Base-by-base conservation (phyloP, 1,140 invertebrate genomes). In the Drosophila parvula region DNA sequence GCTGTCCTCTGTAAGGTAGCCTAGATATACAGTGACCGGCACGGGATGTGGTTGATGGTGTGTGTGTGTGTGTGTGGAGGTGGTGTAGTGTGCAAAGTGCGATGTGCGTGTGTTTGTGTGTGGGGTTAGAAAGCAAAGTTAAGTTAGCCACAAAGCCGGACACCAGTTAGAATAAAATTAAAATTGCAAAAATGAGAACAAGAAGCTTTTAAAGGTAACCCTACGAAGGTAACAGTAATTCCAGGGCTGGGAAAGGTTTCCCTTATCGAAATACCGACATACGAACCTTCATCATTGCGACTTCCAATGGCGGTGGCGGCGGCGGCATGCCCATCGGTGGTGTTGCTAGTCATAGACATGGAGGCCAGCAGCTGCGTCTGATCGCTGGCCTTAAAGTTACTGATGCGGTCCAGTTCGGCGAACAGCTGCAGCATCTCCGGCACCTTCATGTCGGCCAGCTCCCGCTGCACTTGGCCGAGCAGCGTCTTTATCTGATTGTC, bases 1-100 rank as follows among this genome's bases (percentile, higher is more conserved):
- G 65, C 91, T 92, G 76, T 92, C 91, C 79, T 92, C 91, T 92
- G 91, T 92, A 92, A 92, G 84, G 90, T 92, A 92, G 70, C 91
- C 91, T 92, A 65, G 48, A 89, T 88, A 76, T 82, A 78, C 65
- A 86, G 77, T 88, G 64, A 55, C 63, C 60, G 60, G 74, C 53
- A 62, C 59, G 61, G 58, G 40, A 48, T 69, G 58, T 62, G 61
- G 30, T 34, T 57, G 59, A 30, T 30, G 30, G 30, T 30, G 5
- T 22, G 27, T 27, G 9, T 30, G 47, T 34, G 27, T n/a, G n/a
- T 38, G n/a, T 56, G 50, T 41, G 18, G 22, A 28, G 47, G 36
- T 34, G 40, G 53, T 53, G 45, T 56, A 48, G 18, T 56, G 27
- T 50, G 44, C 56, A 74, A 47, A 67, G 65, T 48, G 68, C 58